Conservation (phyloP, 2,113 vertebrate genomes). For the Leucoraja erinaceus region DNA sequence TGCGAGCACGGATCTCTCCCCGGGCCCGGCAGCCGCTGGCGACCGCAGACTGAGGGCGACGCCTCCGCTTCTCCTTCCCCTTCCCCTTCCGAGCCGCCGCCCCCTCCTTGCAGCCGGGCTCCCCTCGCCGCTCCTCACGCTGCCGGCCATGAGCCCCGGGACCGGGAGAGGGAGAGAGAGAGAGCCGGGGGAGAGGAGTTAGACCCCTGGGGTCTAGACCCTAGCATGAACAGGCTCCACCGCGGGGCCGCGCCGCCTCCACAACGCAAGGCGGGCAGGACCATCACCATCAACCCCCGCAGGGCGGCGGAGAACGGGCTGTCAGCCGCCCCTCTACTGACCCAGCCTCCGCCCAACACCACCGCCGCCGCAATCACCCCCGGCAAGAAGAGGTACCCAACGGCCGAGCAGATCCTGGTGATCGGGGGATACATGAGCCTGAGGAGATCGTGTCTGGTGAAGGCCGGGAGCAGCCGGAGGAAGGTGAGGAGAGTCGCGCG, state of each 20-base stretch:
- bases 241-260: background rate
- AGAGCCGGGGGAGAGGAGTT: background rate
- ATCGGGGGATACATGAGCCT: slow-evolving; percentile 79
- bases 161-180: slow-evolving; percentile 38
- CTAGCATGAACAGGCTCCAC: too few relatives aligned
- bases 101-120: too few relatives aligned
- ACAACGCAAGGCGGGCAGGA: slow-evolving; percentile 69
- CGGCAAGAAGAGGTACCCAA: slow-evolving; percentile 73
- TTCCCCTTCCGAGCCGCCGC: slow-evolving; percentile 39
- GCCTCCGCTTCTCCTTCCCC: slow-evolving; percentile 14
- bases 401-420: slow-evolving; percentile 78
- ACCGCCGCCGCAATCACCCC: background rate
- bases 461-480: slow-evolving; percentile 62
- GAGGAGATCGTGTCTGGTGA: slow-evolving; percentile 72
- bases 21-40: too few relatives aligned
- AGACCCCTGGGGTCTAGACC: too few relatives aligned
- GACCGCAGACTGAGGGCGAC: too few relatives aligned
- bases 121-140: too few relatives aligned
- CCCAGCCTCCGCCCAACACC: background rate
- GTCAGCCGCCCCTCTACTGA: background rate
- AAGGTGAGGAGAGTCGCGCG: too few relatives aligned
- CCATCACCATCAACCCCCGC: slow-evolving; percentile 75
- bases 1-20: too few relatives aligned
- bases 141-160: slow-evolving; percentile 45
- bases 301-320: slow-evolving; percentile 39